These are phyloP conservation scores for Brachyptera risi DNA, from an alignment of 2,888 invertebrate genomes.

Conservation along the genomic window DNA sequence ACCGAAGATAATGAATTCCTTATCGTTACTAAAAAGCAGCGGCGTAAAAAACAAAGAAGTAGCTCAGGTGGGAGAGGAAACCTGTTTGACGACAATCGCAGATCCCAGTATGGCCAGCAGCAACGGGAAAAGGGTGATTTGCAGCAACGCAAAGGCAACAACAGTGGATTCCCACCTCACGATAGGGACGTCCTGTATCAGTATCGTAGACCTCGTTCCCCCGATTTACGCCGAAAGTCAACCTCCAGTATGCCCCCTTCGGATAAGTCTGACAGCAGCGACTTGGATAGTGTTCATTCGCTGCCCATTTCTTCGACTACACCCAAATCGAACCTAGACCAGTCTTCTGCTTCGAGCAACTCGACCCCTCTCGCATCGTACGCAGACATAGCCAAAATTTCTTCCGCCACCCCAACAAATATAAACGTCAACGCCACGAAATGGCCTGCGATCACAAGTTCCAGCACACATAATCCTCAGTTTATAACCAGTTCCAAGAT, in stretches of 20 bases:
- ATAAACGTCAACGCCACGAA: constrained; percentile 23
- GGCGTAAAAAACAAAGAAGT: constrained; percentile 64
- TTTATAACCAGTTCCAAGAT: constrained; percentile 30
- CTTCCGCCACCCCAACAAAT: constrained; percentile 22
- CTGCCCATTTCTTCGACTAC: constrained; percentile 59
- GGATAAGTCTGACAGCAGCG: constrained; percentile 75
- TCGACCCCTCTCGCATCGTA: constrained; percentile 61
- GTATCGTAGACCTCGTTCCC: constrained; percentile 37
- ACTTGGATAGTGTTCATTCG: constrained; percentile 81
- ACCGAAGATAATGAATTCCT: constrained; percentile 59
- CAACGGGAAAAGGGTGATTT: constrained; percentile 1
- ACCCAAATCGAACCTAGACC: constrained; percentile 41
- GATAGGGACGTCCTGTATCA: constrained; percentile 27
- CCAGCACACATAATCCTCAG: constrained; percentile 25
- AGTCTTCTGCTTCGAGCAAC: constrained; percentile 39
- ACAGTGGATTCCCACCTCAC: constrained; percentile 35
- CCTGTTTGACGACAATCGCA: constrained; percentile 29
- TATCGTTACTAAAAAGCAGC: constrained; percentile 78
- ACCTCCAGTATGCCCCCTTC: constrained; percentile 75
- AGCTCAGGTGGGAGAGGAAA: constrained; percentile 46
- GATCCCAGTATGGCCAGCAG: constrained; percentile 15
- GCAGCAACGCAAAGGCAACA: constrained; percentile 27
- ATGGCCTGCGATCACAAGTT: constrained; percentile 26
- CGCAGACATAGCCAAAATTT: constrained; percentile 66
- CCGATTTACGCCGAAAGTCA: constrained; percentile 55